phyloP scores from a whole-genome alignment of 2,113 vertebrate species.

The Ginglymostoma cirratum region DNA sequence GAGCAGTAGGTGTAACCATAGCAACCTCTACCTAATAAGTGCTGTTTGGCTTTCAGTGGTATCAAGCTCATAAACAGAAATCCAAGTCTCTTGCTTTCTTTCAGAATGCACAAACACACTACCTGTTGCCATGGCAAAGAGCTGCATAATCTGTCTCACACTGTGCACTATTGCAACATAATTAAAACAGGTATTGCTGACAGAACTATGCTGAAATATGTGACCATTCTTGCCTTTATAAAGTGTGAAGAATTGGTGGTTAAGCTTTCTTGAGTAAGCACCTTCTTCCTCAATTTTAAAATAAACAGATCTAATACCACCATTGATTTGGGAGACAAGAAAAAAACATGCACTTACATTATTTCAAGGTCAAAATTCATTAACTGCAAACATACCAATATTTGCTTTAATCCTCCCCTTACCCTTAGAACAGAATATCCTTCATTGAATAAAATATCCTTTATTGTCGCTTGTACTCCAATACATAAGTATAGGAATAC shows the following conservation, averaged over 20 bases:
- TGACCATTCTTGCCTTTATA: not conserved
- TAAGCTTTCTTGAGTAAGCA: not conserved
- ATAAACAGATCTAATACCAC: not conserved
- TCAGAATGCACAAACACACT: not conserved
- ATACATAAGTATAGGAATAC: no score
- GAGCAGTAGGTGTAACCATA: conserved; percentile 15
- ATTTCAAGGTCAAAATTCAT: not conserved
- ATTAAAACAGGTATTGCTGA: not conserved
- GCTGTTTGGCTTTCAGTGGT: not conserved
- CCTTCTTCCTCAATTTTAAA: not conserved
- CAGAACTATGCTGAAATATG: not conserved
- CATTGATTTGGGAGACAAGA: not conserved
- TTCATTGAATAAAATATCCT: no score
- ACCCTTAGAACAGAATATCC: not conserved
- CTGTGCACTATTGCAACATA: not conserved
- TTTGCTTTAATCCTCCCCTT: not conserved
- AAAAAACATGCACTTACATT: not conserved
- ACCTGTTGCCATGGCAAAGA: conserved; percentile 33
- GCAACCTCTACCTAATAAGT: not conserved
- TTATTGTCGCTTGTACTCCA: no score
- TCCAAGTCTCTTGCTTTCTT: conserved; percentile 12
- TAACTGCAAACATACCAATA: not conserved
- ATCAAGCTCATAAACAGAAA: not conserved
- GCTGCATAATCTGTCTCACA: not conserved
- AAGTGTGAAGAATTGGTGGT: not conserved